These are phyloP conservation scores for Etheostoma spectabile DNA, from an alignment of 2,113 vertebrate species.

Conservation along the genomic window DNA sequence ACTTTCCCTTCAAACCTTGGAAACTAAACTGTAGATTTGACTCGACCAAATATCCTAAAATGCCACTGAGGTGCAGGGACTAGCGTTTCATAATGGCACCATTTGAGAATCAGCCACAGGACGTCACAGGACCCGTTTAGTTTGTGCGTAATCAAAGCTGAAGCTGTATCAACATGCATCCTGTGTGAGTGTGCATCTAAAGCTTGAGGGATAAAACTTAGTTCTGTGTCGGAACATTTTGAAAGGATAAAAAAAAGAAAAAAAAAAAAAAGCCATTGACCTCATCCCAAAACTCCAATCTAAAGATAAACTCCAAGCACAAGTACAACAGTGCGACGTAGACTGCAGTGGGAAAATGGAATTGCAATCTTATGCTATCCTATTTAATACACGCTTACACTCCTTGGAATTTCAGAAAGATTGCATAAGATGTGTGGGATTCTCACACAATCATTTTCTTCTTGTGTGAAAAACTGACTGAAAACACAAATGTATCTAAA, in stretches of 20 bases:
- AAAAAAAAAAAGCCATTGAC: background rate
- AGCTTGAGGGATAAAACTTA: slow-evolving; percentile 11
- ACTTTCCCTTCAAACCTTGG: background rate
- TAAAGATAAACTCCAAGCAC: slow-evolving; percentile 2
- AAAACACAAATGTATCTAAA: background rate
- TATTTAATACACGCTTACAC: slow-evolving; percentile 10
- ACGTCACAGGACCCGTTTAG: slow-evolving; percentile 25
- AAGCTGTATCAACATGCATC: slow-evolving; percentile 14
- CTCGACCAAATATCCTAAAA: background rate
- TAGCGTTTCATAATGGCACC: background rate
- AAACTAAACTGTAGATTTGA: background rate
- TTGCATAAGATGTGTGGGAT: slow-evolving; percentile 12
- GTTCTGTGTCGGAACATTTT: slow-evolving; percentile 16
- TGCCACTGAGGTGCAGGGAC: background rate
- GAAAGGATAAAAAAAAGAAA: slow-evolving; percentile 2
- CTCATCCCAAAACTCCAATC: background rate
- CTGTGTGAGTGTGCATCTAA: slow-evolving; percentile 15
- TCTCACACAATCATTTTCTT: background rate
- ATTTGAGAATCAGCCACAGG: slow-evolving; percentile 9
- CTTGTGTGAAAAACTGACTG: background rate
- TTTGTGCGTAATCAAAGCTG: slow-evolving; percentile 27
- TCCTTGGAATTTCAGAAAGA: slow-evolving; percentile 9
- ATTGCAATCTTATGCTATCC: background rate
- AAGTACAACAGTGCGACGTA: background rate
- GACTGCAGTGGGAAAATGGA: slow-evolving; percentile 1